These are phyloP conservation scores for Lepeophtheirus nordmannii DNA, from an alignment of 2,888 invertebrate genomes.

Conservation along the genomic window DNA sequence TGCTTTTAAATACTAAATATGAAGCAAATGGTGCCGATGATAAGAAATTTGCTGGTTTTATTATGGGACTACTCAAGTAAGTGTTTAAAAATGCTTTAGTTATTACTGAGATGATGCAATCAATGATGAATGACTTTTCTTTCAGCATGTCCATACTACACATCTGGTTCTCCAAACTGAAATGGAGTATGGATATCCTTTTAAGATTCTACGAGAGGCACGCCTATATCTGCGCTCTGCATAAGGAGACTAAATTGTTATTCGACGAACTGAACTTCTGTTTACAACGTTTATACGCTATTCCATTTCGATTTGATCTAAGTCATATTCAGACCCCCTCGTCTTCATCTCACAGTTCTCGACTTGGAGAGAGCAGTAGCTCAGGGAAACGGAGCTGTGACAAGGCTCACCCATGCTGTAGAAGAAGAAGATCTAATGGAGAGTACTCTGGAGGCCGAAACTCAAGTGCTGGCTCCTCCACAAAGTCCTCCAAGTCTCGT, in stretches of 20 bases:
- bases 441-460: constrained; percentile 1
- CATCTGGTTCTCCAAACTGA: constrained; percentile 17
- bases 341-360: no score
- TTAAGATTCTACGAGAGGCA: constrained; percentile 19
- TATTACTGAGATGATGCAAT: background rate
- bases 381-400: no score
- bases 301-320: constrained; percentile 19
- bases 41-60: constrained; percentile 22
- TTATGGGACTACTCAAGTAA: constrained; percentile 23
- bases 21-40: constrained; percentile 12
- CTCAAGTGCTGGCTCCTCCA: background rate
- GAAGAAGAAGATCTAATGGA: background rate
- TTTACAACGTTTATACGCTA: constrained; percentile 17
- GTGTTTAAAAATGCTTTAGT: background rate
- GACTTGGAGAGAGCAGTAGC: no score
- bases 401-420: no score
- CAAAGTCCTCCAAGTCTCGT: constrained; percentile 2
- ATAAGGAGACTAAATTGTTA: constrained; percentile 20
- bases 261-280: constrained; percentile 23
- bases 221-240: constrained; percentile 20
- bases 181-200: constrained; percentile 23
- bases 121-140: background rate
- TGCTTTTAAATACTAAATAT: constrained; percentile 22
- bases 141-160: constrained; percentile 19
- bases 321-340: no score